Evolutionary conservation across 2,888 invertebrate species (phyloP).

Genomic region (Acheta domesticus): DNA sequence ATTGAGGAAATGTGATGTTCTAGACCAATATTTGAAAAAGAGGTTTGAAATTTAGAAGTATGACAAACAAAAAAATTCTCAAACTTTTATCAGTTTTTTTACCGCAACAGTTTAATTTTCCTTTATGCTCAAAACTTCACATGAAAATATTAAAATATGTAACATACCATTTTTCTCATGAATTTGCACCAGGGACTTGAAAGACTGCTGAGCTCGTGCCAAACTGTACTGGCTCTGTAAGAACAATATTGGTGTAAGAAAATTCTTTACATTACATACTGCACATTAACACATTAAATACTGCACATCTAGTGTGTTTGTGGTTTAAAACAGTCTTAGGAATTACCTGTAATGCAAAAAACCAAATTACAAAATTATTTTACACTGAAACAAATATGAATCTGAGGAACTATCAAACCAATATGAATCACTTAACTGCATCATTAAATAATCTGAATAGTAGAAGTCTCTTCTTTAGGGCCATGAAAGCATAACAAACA

Average conservation of each 20-base stretch:
- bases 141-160: background rate
- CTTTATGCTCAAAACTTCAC: background rate
- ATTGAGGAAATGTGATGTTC: no score
- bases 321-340: no score
- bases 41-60: no score
- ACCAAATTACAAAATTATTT: no score
- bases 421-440: background rate
- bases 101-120: background rate
- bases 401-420: background rate
- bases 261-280: background rate
- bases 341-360: no score
- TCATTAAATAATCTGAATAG: background rate
- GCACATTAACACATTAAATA: background rate
- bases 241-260: background rate
- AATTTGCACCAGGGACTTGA: constrained; percentile 98
- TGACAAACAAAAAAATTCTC: background rate
- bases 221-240: constrained; percentile 91
- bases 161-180: constrained; percentile 94
- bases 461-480: background rate
- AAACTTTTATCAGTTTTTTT: background rate
- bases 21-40: no score
- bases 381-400: no score
- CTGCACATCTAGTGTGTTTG: no score
- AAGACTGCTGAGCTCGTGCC: constrained; percentile 97
- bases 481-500: no score